A percentile compares a stretch with the other conserved stretches of the same genome.
Conservation (phyloP, 2,888 invertebrate species). For the Rhopalosiphum nymphaeae region DNA sequence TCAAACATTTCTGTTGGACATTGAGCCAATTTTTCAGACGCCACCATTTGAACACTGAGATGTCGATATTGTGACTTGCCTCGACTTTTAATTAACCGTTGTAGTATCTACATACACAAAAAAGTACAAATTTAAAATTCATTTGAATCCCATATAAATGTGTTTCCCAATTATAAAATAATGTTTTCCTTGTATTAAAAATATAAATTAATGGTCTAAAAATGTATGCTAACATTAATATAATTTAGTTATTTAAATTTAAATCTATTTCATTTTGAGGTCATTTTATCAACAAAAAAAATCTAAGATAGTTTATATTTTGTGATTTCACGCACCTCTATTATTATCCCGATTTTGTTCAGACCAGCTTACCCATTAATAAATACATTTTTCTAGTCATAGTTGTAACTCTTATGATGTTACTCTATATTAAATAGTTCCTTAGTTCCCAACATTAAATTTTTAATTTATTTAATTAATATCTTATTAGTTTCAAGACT, state of each 20-base stretch:
- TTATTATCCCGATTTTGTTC: no score
- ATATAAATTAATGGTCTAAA: background rate
- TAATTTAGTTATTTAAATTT: background rate
- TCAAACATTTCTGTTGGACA: conserved; percentile 99
- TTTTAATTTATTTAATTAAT: background rate
- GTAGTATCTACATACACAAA: conserved; percentile 80
- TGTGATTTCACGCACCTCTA: no score
- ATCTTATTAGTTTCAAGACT: background rate
- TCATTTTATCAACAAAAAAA: no score
- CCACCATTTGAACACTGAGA: conserved; percentile 99
- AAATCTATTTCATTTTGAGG: no score
- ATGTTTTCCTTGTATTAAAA: background rate
- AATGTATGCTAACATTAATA: background rate
- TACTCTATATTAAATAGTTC: background rate
- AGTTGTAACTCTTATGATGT: no score
- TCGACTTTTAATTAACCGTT: conserved; percentile 97
- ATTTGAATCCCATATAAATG: background rate
- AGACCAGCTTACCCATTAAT: no score
- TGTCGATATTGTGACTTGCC: conserved; percentile 98
- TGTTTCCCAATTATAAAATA: conserved; percentile 67
- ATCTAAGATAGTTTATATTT: no score
- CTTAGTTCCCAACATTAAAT: background rate
- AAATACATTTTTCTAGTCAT: no score
- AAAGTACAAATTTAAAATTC: background rate
- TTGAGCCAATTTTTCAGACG: conserved; percentile 98